Base-by-base conservation (phyloP, 2,888 invertebrate species). In the Ornithoptera priamus region DNA sequence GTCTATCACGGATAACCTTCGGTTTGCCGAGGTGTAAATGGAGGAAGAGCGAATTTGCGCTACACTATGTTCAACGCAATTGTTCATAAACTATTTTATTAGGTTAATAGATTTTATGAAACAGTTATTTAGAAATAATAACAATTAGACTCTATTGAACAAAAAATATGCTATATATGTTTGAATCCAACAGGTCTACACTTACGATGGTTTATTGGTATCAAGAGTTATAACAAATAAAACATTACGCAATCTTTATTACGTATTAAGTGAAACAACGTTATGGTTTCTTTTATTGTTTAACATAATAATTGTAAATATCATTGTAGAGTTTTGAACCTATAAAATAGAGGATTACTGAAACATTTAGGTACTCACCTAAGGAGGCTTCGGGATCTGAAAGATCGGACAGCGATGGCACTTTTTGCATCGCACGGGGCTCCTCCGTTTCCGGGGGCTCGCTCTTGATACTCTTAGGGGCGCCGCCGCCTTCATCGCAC, bases 301-400 rank as follows among this genome's bases (percentile, higher is more conserved):
- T 53, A 53, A 53, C n/a, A 53, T n/a, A n/a, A n/a, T 53, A 53
- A n/a, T 53, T 10, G 5, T 15, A n/a, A 53, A 7, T 18, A 18
- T 6, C 5, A 53, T n/a, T 53, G 5, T n/a, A 53, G 1, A 12
- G 53, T n/a, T 53, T 18, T 50, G 2, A 50, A 53, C 53, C 5
- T n/a, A 6, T 1, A 53, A 46, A 53, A n/a, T n/a, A 53, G 4
- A 53, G 6, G 53, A n/a, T 53, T 6, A n/a, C 7, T 20, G 57
- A 57, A 50, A 42, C 10, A 60, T 36, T 46, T n/a, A 64, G 22
- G 59, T 50, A 96, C 97, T 96, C 89, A 97, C 97, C 97, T 84
- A 97, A 89, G 71, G 97, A 97, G 72, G 96, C 96, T 90, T 97
- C 98, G 71, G 96, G 96, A 89, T 98, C 98, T 66, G 97, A 97